Conservation (phyloP, 2,113 vertebrate genomes). For the Ophthalmotilapia sp. region DNA sequence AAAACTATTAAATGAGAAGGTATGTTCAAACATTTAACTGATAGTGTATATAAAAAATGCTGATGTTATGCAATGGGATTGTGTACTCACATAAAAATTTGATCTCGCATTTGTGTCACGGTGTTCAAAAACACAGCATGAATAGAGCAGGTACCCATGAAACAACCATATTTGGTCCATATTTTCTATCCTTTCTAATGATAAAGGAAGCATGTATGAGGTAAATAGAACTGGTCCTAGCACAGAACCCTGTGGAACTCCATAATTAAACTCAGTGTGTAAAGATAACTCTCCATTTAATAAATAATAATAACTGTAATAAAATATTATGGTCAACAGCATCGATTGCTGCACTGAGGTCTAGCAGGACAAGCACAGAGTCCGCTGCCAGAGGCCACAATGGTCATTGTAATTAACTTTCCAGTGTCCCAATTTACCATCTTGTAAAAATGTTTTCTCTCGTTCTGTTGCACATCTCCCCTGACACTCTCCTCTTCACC, state of each 20-base stretch:
- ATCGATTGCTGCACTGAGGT: rapidly evolving
- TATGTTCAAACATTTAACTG: neutral
- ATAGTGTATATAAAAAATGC: neutral
- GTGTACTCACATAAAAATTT: neutral
- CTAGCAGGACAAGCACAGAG: neutral
- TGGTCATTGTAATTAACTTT: neutral
- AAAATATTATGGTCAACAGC: neutral
- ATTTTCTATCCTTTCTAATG: neutral
- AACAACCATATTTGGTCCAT: neutral
- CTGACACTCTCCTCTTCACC: neutral
- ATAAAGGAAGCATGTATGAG: rapidly evolving
- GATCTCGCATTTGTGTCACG: neutral
- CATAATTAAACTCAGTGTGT: neutral
- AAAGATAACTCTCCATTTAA: neutral
- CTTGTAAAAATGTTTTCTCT: neutral
- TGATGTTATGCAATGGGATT: neutral
- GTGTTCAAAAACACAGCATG: neutral
- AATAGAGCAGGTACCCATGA: neutral
- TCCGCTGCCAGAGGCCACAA: neutral
- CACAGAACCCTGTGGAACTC: neutral
- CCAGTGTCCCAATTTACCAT: neutral
- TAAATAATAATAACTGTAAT: neutral
- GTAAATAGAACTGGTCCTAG: neutral
- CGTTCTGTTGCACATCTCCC: neutral
- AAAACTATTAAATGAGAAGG: neutral